Base-by-base conservation (phyloP, 2,113 vertebrate genomes). In the Cyanoderma ruficeps region DNA sequence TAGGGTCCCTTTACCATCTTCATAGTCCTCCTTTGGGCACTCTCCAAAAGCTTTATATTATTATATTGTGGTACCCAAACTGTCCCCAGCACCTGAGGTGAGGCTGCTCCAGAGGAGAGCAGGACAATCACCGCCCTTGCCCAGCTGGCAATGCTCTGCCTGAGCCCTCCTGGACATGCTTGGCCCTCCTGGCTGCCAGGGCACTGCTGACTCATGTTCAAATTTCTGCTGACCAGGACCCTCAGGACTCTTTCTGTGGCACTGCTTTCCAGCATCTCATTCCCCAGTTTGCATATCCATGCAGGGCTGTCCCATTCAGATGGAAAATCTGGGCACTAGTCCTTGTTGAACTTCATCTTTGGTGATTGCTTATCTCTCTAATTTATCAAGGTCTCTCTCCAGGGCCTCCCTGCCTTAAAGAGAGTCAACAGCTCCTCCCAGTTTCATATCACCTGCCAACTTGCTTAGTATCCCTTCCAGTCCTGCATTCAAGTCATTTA, bases 141-240 rank as follows among this genome's bases (percentile, higher is more conserved):
- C 44, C 0, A 0, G 28, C 28, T 74, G 59, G 23, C 0, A 0
- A 39, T 39, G 33, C 60, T 82, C 20, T n/a, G 2, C 37, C 60
- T 39, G 39, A 20, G 44, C 19, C 44, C 44, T 9, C 19, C 19
- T 20, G 44, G 46, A 53, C 52, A 67, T 0, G 0, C 0, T 0
- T n/a, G 44, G 15, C 28, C 15, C 46, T 82, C 23, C 60, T 59
- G 87, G 39, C 28, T 74, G 37, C 12, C 59, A 52, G 44, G 44
- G 15, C 28, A 4, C 60, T 67, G 52, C 37, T 74, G 12, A 0
- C 15, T 52, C 50, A 28, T 0, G 1, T 13, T 64, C 33, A 44
- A 1, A 3, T 81, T 64, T 11, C 35, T 13, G 6, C 1, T 2
- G 1, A n/a, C 11, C 77, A 74, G 46, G 23, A 44, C 23, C 8